Conservation (phyloP, 1,140 invertebrate genomes). For the Cydia strobilella region DNA sequence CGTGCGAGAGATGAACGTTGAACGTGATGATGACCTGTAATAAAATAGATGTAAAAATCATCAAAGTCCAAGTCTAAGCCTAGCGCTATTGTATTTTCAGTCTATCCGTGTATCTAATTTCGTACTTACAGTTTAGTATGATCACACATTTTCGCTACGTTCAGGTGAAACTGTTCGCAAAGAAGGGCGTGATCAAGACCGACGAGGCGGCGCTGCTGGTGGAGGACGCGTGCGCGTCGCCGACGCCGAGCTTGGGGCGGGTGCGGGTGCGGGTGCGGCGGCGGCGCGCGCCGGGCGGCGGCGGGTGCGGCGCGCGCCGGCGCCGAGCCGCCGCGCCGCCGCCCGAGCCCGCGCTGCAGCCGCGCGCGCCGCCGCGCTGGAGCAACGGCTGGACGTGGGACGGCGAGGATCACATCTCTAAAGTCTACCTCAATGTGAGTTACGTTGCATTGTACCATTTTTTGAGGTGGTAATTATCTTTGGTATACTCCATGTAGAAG, state of each 20-base stretch:
- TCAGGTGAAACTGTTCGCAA: conserved; percentile 60
- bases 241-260: conserved; percentile 44
- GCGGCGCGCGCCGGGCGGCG: not conserved
- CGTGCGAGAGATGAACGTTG: too few species aligned
- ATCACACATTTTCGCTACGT: not conserved
- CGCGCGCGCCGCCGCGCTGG: conserved; percentile 84
- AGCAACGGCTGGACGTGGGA: conserved; percentile 96
- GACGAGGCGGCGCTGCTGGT: conserved; percentile 65
- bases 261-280: conserved; percentile 34
- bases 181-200: conserved; percentile 65
- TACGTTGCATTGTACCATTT: not conserved
- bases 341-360: conserved; percentile 45
- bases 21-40: too few species aligned
- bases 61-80: too few species aligned
- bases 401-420: conserved; percentile 89
- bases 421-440: conserved; percentile 94
- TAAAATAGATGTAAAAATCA: too few species aligned
- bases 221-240: conserved; percentile 66
- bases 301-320: conserved; percentile 47
- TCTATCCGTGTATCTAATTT: too few species aligned
- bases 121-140: too few species aligned
- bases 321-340: conserved; percentile 48
- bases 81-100: too few species aligned
- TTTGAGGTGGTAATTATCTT: too few species aligned
- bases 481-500: too few species aligned